Base-by-base conservation (phyloP, 2,888 invertebrate species). In the Petrophora chlorosata region DNA sequence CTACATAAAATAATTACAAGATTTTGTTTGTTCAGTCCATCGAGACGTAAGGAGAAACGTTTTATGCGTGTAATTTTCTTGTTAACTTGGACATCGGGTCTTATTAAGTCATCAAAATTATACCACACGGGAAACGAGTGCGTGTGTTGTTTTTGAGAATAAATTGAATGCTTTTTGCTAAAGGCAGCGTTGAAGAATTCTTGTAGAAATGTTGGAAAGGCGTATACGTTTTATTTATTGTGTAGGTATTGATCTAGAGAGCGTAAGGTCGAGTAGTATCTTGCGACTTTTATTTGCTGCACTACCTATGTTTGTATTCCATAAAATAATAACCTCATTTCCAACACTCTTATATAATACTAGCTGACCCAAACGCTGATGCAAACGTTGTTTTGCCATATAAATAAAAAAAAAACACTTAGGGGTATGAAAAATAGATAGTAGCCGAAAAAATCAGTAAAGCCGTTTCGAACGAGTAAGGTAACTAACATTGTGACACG, bases 81-180 rank as follows among this genome's bases (percentile, higher is more conserved):
- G 74, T 81, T 79, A 72, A 68, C 64, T 60, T 67, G 65, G 66
- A 75, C 78, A 72, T 68, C 54, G 65, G 61, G 53, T 70, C 76
- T 73, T 82, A 82, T 82, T 82, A 83, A 82, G 79, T 70, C 75
- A 82, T 82, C 81, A 82, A 72, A 76, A 73, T 68, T 69, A 68
- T 76, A 73, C 73, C 70, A 61, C 69, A 65, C 67, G 55, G 56
- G 57, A 56, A 56, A 58, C 45, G 35, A 59, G 26, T 30, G 16
- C 32, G 26, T 34, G 61, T 61, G 61, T 59, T 58, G 56, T 61
- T 63, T 64, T 34, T 23, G 12, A 22, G 13, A 33, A 19, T 43
- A 43, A 33, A 33, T 33, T 38, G 35, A 25, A 14, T 17, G 23
- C n/a, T 34, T 39, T 34, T 40, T 45, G 39, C 94, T 94, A 94